Conservation (phyloP, 2,888 invertebrate species). For the Melinaea marsaeus region DNA sequence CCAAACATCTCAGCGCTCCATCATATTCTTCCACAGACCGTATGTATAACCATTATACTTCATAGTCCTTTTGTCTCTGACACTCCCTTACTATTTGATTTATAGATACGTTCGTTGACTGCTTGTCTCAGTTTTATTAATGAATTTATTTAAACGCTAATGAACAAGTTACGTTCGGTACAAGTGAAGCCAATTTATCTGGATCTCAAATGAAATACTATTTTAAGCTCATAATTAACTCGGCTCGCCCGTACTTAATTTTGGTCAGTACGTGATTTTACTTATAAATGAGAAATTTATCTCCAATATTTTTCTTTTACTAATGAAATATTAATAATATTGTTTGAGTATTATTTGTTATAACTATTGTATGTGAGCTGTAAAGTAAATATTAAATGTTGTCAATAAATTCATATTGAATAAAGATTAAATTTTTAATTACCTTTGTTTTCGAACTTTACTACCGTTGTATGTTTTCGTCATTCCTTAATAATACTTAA, state of each 20-base stretch:
- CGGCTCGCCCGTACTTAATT: conserved; percentile 11
- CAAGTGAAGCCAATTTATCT: conserved; percentile 74
- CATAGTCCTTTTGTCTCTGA: conserved; percentile 72
- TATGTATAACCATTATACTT: conserved; percentile 35
- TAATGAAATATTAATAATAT: background rate
- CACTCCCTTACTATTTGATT: conserved; percentile 77
- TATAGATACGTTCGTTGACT: conserved; percentile 73
- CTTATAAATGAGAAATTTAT: conserved; percentile 2
- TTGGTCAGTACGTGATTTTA: conserved; percentile 13
- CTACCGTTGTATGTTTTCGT: too few relatives aligned
- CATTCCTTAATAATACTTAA: too few relatives aligned
- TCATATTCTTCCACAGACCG: too few relatives aligned
- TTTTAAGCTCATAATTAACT: conserved; percentile 59
- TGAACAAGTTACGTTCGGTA: conserved; percentile 72
- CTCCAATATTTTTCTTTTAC: conserved; percentile 6
- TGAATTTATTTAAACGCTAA: conserved; percentile 78
- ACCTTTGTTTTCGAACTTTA: too few relatives aligned
- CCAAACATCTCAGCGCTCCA: too few relatives aligned
- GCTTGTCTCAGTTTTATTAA: conserved; percentile 74
- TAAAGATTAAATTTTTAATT: too few relatives aligned
- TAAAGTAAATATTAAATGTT: too few relatives aligned
- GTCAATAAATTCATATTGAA: too few relatives aligned
- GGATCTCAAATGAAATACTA: conserved; percentile 57
- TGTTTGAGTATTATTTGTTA: too few relatives aligned
- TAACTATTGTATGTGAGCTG: too few relatives aligned